Evolutionary conservation across 2,113 vertebrate species (phyloP).

Genomic region (Sphaerodactylus townsendi): DNA sequence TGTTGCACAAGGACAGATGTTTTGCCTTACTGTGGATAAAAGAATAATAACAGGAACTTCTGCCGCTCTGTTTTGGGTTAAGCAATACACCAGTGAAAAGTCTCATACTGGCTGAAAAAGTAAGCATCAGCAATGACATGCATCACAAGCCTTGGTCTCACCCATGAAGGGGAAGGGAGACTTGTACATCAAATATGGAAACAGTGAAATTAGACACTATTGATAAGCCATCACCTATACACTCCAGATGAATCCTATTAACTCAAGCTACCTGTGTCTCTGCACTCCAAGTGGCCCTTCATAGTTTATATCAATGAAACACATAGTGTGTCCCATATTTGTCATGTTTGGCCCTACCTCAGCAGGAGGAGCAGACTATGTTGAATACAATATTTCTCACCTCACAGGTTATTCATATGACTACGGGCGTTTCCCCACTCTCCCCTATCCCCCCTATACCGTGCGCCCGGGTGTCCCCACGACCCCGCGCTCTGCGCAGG

Average conservation of each 20-base stretch:
- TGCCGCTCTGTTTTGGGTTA: constrained; percentile 48
- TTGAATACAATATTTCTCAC: neutral
- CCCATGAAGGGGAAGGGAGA: neutral
- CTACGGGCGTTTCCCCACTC: no score
- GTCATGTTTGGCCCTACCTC: neutral
- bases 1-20: constrained; percentile 44
- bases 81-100: constrained; percentile 47
- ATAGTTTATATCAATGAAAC: neutral
- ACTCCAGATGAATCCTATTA: neutral
- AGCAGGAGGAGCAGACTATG: neutral
- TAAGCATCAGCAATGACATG: constrained; percentile 52
- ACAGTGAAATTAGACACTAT: neutral
- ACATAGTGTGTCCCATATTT: neutral
- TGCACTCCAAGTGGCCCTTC: neutral
- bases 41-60: constrained; percentile 22
- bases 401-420: neutral
- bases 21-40: constrained; percentile 28
- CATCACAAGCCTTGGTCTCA: neutral
- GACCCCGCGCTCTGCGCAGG: no score
- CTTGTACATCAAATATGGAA: constrained; percentile 22
- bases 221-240: neutral
- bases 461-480: no score
- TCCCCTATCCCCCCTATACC: no score
- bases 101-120: constrained; percentile 23
- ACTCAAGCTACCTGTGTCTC: neutral